phyloP scores from a whole-genome alignment of 2,113 vertebrate species.

The Dryoscopus gambensis region DNA sequence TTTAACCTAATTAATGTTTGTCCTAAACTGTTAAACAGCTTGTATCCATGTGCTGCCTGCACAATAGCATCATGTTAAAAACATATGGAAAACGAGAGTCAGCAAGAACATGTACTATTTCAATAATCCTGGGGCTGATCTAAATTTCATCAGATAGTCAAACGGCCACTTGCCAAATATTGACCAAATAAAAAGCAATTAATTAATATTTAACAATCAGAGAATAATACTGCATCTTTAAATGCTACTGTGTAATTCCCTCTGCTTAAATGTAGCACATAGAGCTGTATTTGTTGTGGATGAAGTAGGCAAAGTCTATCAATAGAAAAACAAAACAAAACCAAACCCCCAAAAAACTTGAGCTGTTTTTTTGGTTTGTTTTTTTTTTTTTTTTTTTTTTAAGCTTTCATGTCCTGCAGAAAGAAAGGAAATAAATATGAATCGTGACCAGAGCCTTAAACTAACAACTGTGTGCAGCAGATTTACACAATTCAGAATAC shows the following conservation, averaged over 20 bases:
- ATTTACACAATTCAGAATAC: slow-evolving; percentile 55
- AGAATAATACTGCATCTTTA: slow-evolving; percentile 70
- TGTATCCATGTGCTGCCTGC: slow-evolving; percentile 16
- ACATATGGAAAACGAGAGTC: not conserved
- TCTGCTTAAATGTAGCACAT: slow-evolving; percentile 61
- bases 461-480: slow-evolving; percentile 62
- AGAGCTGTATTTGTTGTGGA: slow-evolving; percentile 62
- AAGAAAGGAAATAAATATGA: slow-evolving; percentile 73
- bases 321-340: slow-evolving; percentile 48
- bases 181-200: not conserved
- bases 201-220: not conserved
- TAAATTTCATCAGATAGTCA: not conserved
- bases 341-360: slow-evolving; percentile 37
- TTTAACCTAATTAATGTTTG: slow-evolving; percentile 22
- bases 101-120: not conserved
- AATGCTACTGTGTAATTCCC: slow-evolving; percentile 57
- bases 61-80: slow-evolving; percentile 32
- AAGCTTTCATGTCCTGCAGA: slow-evolving; percentile 76
- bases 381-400: slow-evolving; percentile 36
- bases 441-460: slow-evolving; percentile 65
- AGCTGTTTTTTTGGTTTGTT: not conserved
- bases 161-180: not conserved
- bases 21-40: slow-evolving; percentile 2
- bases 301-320: slow-evolving; percentile 65
- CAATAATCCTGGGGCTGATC: not conserved